Evolutionary conservation across 2,888 invertebrate genomes (phyloP), one percentile per base, ranked within the genome.

Genomic region (Thereva unica): DNA sequence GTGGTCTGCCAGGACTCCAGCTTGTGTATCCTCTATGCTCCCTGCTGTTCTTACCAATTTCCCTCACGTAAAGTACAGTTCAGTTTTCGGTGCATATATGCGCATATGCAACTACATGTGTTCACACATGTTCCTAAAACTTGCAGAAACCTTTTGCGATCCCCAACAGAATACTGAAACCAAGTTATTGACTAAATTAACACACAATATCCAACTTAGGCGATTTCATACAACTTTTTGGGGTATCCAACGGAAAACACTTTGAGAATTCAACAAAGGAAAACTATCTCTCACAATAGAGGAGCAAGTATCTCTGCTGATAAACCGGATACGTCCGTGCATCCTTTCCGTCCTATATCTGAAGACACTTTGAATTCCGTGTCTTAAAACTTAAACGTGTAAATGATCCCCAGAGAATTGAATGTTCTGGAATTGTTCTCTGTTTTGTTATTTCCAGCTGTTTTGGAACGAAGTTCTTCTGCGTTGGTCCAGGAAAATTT

Each of bases 141-240:
- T 45, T 9, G 34, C 9, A 45, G 34, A 42, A 42, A 23, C 2
- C 6, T 4, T 35, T 4, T n/a, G 35, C n/a, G 57, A 23, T 23
- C 2, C 50, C 40, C 50, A 12, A 34, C 9, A 23, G 7, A 49
- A 23, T 37, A 45, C 38, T 49, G 47, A 38, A 35, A 41, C 45
- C n/a, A 68, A 68, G 66, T 68, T 68, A 66, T 68, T 68, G 66
- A 68, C 68, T 66, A 63, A 68, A 66, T 68, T 68, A 68, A 68
- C 68, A 66, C 63, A 67, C 66, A 68, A 68, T 68, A 68, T 68
- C 66, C 59, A 68, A 68, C 61, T 68, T 68, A 45, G 56, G 56
- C 66, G 40, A 68, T 68, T 68, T 55, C 38, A 52, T 52, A 54
- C 63, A 68, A 68, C 66, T 68, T 68, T 68, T 68, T 68, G 68